phyloP scores from a whole-genome alignment of 1,140 invertebrate genomes.

The Drosophila burlai region DNA sequence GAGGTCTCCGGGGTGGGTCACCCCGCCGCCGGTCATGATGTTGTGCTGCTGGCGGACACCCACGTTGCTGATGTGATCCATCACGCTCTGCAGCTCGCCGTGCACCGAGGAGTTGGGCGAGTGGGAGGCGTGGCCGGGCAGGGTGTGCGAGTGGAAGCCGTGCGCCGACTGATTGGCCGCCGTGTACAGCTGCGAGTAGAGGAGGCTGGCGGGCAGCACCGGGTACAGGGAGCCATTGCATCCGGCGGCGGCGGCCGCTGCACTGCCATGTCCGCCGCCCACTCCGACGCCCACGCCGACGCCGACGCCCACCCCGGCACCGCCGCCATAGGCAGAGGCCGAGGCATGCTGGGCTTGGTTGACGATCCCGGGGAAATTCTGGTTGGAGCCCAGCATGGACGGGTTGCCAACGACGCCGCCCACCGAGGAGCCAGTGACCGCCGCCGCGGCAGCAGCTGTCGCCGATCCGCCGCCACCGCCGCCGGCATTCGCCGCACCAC shows the following conservation, averaged over 20 bases:
- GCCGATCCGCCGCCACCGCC: slow-evolving; percentile 63
- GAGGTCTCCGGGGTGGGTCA: slow-evolving; percentile 86
- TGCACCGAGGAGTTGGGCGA: slow-evolving; percentile 87
- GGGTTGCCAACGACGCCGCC: slow-evolving; percentile 85
- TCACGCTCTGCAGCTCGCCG: slow-evolving; percentile 89
- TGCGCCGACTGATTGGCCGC: slow-evolving; percentile 91
- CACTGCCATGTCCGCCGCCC: slow-evolving; percentile 69
- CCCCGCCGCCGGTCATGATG: slow-evolving; percentile 85
- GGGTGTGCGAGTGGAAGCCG: slow-evolving; percentile 90
- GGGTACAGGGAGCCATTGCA: slow-evolving; percentile 90
- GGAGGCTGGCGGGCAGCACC: slow-evolving; percentile 91
- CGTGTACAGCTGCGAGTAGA: slow-evolving; percentile 93
- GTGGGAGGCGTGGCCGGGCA: slow-evolving; percentile 86
- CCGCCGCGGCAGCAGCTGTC: slow-evolving; percentile 85
- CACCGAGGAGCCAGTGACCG: slow-evolving; percentile 86
- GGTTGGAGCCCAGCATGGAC: slow-evolving; percentile 72
- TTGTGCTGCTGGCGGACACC: slow-evolving; percentile 86
- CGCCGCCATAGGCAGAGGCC: slow-evolving; percentile 64
- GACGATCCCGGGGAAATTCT: slow-evolving; percentile 80
- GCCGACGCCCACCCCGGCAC: slow-evolving; percentile 54
- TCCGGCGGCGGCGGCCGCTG: slow-evolving; percentile 65
- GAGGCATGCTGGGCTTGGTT: slow-evolving; percentile 81
- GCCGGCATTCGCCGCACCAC: slow-evolving; percentile 81
- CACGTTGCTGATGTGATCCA: slow-evolving; percentile 89
- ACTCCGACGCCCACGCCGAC: slow-evolving; percentile 43